Evolutionary conservation across 2,113 vertebrate genomes (phyloP), one percentile per base, ranked within the genome.

Genomic region (Myrmecophaga tridactyla): DNA sequence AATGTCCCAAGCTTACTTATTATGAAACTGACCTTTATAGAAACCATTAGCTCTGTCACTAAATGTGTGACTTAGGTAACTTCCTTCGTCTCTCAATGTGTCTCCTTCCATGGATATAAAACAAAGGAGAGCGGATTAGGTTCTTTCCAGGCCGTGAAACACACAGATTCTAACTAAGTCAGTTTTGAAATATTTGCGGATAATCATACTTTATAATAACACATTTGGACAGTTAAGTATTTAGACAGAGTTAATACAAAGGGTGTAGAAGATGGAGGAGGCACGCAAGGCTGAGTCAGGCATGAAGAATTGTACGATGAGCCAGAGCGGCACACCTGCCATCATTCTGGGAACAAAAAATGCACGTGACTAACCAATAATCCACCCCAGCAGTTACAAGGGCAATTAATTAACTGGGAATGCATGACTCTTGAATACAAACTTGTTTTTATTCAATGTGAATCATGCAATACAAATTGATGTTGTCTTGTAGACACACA

Each of bases 381-480:
- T 93, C 95, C 96, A 96, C 94, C 95, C 95, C 82, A 96, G 77
- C 87, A 85, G 94, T 97, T 97, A 96, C 94, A 89, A 94, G 83
- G 78, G 86, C 29, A 62, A 96, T 96, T 97, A 96, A 96, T 97
- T 97, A 96, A 90, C 94, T 94, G 96, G 65, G 92, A 94, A 96
- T 92, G 78, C 69, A 62, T 69, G 78, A 91, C 89, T 94, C 96
- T 97, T 93, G 83, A 97, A 92, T 88, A 72, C 95, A 93, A 96
- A 96, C 94, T 95, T 96, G 97, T 96, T 96, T 94, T 90, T 56
- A 94, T 96, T 86, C 91, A 91, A 43, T 6, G 8, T 96, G 96
- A 97, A 90, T 97, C 97, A 97, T 73, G 91, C 94, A 95, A 77
- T 94, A 97, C 97, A 96, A 97, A 96, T 97, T 96, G 91, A 91